These are phyloP conservation scores for Patiria miniata DNA, from an alignment of 35 echinoderm and acorn worm genomes.

Conservation along the genomic window DNA sequence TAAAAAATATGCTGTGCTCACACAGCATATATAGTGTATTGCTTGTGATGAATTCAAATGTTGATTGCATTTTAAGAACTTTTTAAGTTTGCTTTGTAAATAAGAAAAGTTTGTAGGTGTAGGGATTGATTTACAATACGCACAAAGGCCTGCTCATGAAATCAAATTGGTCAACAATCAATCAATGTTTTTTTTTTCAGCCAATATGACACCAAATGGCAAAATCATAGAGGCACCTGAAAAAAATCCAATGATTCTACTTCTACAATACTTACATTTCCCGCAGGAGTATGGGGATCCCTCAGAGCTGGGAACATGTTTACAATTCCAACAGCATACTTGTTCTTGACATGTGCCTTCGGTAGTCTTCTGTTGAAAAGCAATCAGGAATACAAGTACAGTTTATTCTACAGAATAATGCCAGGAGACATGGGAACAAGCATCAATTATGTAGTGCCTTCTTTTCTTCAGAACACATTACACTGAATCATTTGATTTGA, in stretches of 20 bases:
- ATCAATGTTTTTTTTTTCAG: not conserved
- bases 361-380: slow-evolving; percentile 19
- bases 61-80: not conserved
- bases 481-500: not conserved
- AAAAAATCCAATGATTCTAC: not conserved
- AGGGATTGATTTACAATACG: not conserved
- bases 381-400: not conserved
- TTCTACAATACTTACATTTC: slow-evolving; percentile 36
- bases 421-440: not conserved
- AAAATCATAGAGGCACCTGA: not conserved
- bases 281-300: slow-evolving; percentile 30
- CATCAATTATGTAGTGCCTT: not conserved
- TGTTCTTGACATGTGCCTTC: slow-evolving; percentile 17
- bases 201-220: not conserved
- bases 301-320: not conserved
- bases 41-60: not conserved
- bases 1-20: not conserved
- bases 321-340: slow-evolving; percentile 51
- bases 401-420: not conserved
- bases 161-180: not conserved
- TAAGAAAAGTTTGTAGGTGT: no score
- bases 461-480: not conserved
- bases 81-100: not conserved
- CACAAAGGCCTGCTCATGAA: not conserved
- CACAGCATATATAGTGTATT: not conserved